These are phyloP conservation scores for Drosophila buzzatii DNA, from an alignment of 2,888 invertebrate genomes.

Conservation along the genomic window DNA sequence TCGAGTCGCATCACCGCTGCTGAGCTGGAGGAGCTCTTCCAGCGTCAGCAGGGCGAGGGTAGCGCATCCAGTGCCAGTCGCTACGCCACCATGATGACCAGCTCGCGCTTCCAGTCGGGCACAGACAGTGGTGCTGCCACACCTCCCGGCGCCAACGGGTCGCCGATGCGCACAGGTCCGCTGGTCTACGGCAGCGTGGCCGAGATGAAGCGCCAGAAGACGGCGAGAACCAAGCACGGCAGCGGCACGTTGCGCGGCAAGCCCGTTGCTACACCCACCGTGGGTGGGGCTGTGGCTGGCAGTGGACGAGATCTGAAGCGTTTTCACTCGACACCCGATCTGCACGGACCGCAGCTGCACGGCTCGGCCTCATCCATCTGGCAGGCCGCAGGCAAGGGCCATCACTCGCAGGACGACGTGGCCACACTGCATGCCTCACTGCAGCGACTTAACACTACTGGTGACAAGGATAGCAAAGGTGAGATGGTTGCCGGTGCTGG, in stretches of 20 bases:
- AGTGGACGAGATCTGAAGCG: conserved; percentile 88
- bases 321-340: conserved; percentile 96
- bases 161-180: conserved; percentile 87
- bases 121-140: conserved; percentile 87
- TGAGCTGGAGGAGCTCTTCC: conserved; percentile 96
- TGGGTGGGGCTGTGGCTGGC: conserved; percentile 67
- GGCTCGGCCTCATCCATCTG: conserved; percentile 84
- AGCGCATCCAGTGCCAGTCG: conserved; percentile 85
- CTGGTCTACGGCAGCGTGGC: conserved; percentile 96
- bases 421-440: conserved; percentile 85
- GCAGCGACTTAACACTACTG: conserved; percentile 85
- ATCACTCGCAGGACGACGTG: conserved; percentile 91
- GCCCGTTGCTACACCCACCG: conserved; percentile 84
- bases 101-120: conserved; percentile 90
- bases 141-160: conserved; percentile 87
- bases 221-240: conserved; percentile 87
- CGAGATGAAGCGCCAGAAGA: conserved; percentile 94
- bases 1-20: conserved; percentile 95
- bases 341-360: conserved; percentile 86
- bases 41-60: conserved; percentile 91
- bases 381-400: conserved; percentile 86
- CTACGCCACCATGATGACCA: conserved; percentile 89
- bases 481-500: conserved; percentile 13
- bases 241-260: conserved; percentile 85
- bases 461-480: conserved; percentile 32